Conservation (phyloP, 1,140 invertebrate species). For the Adoxophyes honmai region DNA sequence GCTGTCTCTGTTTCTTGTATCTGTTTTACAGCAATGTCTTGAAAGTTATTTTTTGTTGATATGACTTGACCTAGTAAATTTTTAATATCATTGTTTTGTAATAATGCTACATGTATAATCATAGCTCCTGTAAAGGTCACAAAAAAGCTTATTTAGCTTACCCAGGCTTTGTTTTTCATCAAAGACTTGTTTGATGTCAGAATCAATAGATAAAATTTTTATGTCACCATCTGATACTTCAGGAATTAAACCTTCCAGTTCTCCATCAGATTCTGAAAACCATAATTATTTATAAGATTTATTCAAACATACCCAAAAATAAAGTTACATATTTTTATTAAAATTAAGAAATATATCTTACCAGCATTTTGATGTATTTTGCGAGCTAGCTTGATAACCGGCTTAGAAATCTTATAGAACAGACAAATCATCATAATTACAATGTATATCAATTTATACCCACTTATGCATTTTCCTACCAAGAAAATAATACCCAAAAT, state of each 20-base stretch:
- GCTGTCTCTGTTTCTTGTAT: too few species aligned
- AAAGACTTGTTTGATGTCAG: slow-evolving; percentile 39
- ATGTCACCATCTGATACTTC: slow-evolving; percentile 56
- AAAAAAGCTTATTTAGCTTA: slow-evolving; percentile 10
- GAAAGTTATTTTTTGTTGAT: too few species aligned
- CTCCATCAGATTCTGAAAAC: slow-evolving; percentile 58
- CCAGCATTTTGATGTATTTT: slow-evolving; percentile 61
- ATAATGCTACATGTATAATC: too few species aligned
- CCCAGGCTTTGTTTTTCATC: slow-evolving; percentile 66
- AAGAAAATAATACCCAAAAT: slow-evolving; percentile 45
- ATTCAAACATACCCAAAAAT: too few species aligned
- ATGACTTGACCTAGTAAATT: too few species aligned
- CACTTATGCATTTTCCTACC: slow-evolving; percentile 54
- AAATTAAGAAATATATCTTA: slow-evolving; percentile 24
- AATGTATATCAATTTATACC: slow-evolving; percentile 50
- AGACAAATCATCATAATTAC: slow-evolving; percentile 42
- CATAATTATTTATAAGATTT: too few species aligned
- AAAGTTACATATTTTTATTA: too few species aligned
- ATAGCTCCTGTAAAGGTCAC: too few species aligned
- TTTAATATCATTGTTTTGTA: too few species aligned
- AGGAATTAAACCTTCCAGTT: slow-evolving; percentile 61
- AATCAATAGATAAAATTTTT: slow-evolving; percentile 57
- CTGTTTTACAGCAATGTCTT: too few species aligned
- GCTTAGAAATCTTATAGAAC: slow-evolving; percentile 45
- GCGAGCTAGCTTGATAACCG: slow-evolving; percentile 37